Percentiles rank a stretch among this genome's conserved stretches.
Evolutionary conservation across 2,113 vertebrate species (phyloP).

Genomic region (Rhinolophus sinicus): DNA sequence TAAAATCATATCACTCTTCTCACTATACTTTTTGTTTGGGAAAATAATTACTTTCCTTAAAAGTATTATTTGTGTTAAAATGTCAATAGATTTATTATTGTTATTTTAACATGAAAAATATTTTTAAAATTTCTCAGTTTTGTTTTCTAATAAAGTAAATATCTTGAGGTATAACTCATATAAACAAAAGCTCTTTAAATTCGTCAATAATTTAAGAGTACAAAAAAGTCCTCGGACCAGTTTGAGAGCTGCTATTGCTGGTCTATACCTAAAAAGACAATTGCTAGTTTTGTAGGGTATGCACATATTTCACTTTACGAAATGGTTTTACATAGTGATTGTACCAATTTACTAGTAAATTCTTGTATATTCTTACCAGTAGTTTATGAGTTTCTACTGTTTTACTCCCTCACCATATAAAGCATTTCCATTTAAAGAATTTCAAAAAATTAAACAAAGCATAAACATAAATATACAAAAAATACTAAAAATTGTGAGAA

Average conservation of each 20-base stretch:
- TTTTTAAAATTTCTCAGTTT: not conserved
- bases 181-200: slow-evolving; percentile 1
- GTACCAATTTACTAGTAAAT: not conserved
- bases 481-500: not conserved
- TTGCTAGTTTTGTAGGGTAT: not conserved
- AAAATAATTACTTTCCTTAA: slow-evolving; percentile 1
- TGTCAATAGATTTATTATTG: not conserved
- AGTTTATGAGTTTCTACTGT: not conserved
- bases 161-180: not conserved
- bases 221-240: not conserved
- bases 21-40: not conserved
- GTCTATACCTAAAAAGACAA: not conserved
- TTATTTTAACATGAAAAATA: slow-evolving; percentile 12
- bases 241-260: not conserved
- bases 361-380: not conserved
- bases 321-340: not conserved
- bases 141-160: not conserved
- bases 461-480: not conserved
- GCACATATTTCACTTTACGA: not conserved
- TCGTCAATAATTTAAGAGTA: not conserved
- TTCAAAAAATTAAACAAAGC: not conserved
- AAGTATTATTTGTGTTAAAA: slow-evolving; percentile 5
- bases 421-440: slow-evolving; percentile 29
- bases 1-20: not conserved
- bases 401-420: not conserved